Evolutionary conservation across 2,888 invertebrate species (phyloP).

Genomic region (Biston stratarius): DNA sequence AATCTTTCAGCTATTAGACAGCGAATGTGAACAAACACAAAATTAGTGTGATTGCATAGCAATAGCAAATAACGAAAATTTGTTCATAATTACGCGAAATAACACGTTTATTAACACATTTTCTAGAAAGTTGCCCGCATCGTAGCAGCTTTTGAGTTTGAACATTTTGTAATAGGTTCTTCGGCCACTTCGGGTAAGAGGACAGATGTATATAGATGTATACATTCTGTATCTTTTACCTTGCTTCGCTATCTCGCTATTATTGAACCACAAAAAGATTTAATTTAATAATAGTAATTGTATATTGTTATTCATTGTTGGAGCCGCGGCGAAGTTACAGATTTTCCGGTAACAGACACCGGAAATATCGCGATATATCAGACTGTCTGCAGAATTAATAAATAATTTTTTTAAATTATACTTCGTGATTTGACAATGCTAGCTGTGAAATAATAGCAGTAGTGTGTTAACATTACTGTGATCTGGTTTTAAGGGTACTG

Average conservation of each 20-base stretch:
- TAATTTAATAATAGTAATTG: not conserved
- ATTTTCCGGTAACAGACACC: constrained; percentile 35
- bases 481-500: too few relatives aligned
- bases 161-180: too few relatives aligned
- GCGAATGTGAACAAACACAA: too few relatives aligned
- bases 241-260: too few relatives aligned
- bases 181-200: not conserved
- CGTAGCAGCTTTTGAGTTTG: not conserved
- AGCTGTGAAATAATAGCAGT: not conserved
- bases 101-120: not conserved
- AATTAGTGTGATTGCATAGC: too few relatives aligned
- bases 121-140: not conserved
- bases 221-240: too few relatives aligned
- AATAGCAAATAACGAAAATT: too few relatives aligned
- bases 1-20: too few relatives aligned
- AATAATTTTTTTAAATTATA: not conserved
- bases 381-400: constrained; percentile 21
- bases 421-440: not conserved
- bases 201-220: not conserved
- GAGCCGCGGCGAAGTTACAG: not conserved
- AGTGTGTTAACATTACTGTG: too few relatives aligned
- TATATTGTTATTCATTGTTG: constrained; percentile 12
- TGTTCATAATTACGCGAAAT: too few relatives aligned
- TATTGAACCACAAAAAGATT: too few relatives aligned
- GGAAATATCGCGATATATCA: constrained; percentile 27